These are phyloP conservation scores for Lithophane socia DNA, from an alignment of 2,888 invertebrate genomes.

Conservation along the genomic window DNA sequence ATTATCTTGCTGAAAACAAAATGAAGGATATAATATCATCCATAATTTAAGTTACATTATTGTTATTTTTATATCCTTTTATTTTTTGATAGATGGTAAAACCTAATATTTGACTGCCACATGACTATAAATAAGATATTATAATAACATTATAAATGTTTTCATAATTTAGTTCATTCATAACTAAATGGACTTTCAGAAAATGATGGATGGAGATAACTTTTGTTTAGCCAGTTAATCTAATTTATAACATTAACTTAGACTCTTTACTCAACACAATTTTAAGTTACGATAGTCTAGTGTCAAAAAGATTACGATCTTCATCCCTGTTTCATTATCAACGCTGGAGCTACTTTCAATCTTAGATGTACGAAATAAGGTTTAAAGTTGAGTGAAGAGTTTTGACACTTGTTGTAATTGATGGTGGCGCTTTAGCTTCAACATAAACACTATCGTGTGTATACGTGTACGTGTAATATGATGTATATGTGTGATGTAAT, in stretches of 20 bases:
- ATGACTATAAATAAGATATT: not conserved
- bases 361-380: conserved; percentile 3
- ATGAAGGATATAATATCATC: not conserved
- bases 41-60: not conserved
- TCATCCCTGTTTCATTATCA: conserved; percentile 35
- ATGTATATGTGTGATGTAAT: not conserved
- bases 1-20: not conserved
- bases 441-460: conserved; percentile 20
- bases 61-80: not conserved
- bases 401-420: conserved; percentile 37
- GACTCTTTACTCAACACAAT: conserved; percentile 28
- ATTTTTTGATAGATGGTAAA: not conserved
- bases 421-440: conserved; percentile 29
- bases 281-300: conserved; percentile 43
- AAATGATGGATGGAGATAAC: conserved; percentile 35
- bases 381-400: not conserved
- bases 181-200: conserved; percentile 22
- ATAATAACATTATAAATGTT: not conserved
- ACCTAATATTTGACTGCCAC: not conserved
- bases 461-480: not conserved
- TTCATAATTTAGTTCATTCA: conserved; percentile 1
- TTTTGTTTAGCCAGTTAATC: conserved; percentile 41
- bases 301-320: conserved; percentile 59
- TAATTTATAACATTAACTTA: conserved; percentile 29
- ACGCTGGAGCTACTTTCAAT: conserved; percentile 10